Percentiles rank a stretch among this genome's conserved stretches.
Conservation (phyloP, 2,888 invertebrate species). For the Merodon equestris region DNA sequence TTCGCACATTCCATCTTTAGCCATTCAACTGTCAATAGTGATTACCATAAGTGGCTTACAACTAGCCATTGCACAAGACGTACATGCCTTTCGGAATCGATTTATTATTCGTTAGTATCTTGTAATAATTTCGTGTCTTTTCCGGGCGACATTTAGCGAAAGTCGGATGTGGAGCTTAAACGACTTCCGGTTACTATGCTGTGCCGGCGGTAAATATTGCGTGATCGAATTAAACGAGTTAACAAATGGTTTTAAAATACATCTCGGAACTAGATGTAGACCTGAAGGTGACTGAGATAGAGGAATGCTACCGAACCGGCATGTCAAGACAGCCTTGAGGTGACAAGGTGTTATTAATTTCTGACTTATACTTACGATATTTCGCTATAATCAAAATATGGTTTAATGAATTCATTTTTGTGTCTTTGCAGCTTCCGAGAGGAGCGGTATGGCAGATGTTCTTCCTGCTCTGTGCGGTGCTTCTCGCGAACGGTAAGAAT, state of each 20-base stretch:
- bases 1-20: constrained; percentile 21
- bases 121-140: constrained; percentile 23
- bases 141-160: constrained; percentile 25
- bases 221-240: constrained; percentile 14
- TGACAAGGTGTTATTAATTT: no score
- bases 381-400: background rate
- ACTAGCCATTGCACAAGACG: constrained; percentile 4
- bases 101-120: background rate
- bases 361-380: no score
- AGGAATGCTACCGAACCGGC: constrained; percentile 38
- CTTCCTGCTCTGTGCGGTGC: constrained; percentile 74
- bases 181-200: constrained; percentile 33
- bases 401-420: constrained; percentile 44
- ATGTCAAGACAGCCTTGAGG: constrained; percentile 20
- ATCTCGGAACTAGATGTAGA: constrained; percentile 5
- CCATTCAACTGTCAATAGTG: constrained; percentile 19
- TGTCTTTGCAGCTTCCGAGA: constrained; percentile 75
- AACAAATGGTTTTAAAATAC: background rate
- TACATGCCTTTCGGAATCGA: background rate
- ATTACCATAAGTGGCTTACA: constrained; percentile 33
- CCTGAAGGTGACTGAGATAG: constrained; percentile 14
- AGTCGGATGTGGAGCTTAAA: constrained; percentile 42
- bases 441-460: constrained; percentile 77
- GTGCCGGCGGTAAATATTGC: constrained; percentile 1
- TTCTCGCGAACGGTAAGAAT: constrained; percentile 75